Base-by-base conservation (phyloP, 2,113 vertebrate species). In the Dasyornis broadbenti region DNA sequence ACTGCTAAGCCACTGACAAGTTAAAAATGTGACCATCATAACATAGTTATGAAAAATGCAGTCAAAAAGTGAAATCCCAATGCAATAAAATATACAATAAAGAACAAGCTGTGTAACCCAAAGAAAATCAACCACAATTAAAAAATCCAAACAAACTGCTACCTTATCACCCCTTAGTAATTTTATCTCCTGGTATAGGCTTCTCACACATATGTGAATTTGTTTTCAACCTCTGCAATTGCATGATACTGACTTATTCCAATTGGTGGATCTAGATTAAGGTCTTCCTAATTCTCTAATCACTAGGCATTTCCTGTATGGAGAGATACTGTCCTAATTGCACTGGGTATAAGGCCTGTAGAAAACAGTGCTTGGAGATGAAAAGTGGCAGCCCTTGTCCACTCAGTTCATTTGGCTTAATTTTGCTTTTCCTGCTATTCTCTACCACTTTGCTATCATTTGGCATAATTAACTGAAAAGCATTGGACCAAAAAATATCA, bases 121-220 rank as follows among this genome's bases (percentile, higher is more conserved):
- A 82, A 91, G 27, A 85, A 79, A 75, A 40, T 7, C 18, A 91
- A 28, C 4, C 13, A 30, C 20, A 69, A 26, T 8, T 35, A 8
- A 31, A 81, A 54, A 69, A 23, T 4, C 30, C 20, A 40, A 40
- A 59, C 13, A 50, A 53, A 33, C 15, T 30, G 30, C 30, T 44
- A 35, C 14, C 7, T 65, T 49, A 71, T 50, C 18, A 59, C 6
- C 6, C 66, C 15, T 59, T 77, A 20, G 21, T 52, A 26, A 26
- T 39, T 78, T 84, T 71, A 7, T 54, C 15, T 77, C 20, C 26
- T 44, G 6, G 23, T 77, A 16, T 15, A 50, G 69, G 39, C 53
- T 57, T 78, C 17, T 81, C 28, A 59, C 7, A n/a, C 0, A 0
- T 15, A 45, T 27, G 10, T 61, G 40, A 64, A 26, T 72, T 7